Base-by-base conservation (phyloP, 2,888 invertebrate genomes). In the Scaptomyza tumidula region DNA sequence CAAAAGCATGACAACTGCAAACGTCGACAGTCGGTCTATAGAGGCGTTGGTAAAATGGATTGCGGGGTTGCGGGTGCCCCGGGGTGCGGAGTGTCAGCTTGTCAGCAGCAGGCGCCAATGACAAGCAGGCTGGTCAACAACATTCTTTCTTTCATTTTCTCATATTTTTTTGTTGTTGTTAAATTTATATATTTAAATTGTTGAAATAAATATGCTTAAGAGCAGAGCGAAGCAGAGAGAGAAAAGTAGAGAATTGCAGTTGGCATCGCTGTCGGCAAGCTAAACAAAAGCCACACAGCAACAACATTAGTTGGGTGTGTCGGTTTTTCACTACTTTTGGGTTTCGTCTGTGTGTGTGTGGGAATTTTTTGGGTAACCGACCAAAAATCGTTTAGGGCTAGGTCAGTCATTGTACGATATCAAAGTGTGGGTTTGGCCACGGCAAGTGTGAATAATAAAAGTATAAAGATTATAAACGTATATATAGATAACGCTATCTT, bases 1-100 rank as follows among this genome's bases (percentile, higher is more conserved):
- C 89, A 90, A 89, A 88, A 81, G 86, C 84, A 77, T 88, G 90
- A 89, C 90, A 84, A 90, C 79, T 86, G 90, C 76, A 83, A 79
- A 75, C 73, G 80, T 75, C 84, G 74, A 65, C 78, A 66, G 75
- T 71, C 71, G 48, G 61, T 56, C 53, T 6, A 3, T 35, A 33
- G 24, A 11, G 6, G 27, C 13, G 43, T n/a, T 19, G 19, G 10
- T 33, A n/a, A n/a, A 37, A 37, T 6, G n/a, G 33, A 1, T 13
- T 2, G 19, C 13, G 43, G 37, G n/a, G 11, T 13, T 3, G 33
- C 0, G 37, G 14, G 39, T 14, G 39, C 46, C 72, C 72, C 48
- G 56, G 74, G 68, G 62, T 60, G 67, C 62, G 59, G 65, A 70
- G 69, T 78, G 85, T 74, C 87, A 85, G 78, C 73, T 81, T 83